A percentile compares a stretch with the other conserved stretches of the same genome.
Conservation (phyloP, 2,113 vertebrate species). For the Anguilla rostrata region DNA sequence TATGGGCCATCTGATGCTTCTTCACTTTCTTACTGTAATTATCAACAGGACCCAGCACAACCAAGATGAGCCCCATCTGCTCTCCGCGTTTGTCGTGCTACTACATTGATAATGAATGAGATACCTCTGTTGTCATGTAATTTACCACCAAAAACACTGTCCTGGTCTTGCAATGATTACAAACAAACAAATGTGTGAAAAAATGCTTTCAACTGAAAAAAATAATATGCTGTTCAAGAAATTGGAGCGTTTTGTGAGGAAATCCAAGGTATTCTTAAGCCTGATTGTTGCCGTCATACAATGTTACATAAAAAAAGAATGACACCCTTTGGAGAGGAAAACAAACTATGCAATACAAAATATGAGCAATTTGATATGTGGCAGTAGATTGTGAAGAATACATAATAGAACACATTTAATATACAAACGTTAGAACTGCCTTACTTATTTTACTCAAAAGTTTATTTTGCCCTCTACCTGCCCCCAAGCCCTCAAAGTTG, state of each 20-base stretch:
- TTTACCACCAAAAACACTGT: too few species aligned
- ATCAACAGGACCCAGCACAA: not conserved
- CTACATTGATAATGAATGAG: not conserved
- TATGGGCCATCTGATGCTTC: not conserved
- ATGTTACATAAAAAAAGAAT: not conserved
- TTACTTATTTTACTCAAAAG: not conserved
- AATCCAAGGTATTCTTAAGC: too few species aligned
- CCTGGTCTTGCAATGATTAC: too few species aligned
- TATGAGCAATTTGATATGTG: not conserved
- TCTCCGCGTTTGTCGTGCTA: not conserved
- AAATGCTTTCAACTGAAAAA: too few species aligned
- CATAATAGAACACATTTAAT: not conserved
- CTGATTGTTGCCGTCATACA: too few species aligned
- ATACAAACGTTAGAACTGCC: constrained; percentile 8
- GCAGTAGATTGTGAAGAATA: constrained; percentile 9
- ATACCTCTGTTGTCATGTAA: not conserved
- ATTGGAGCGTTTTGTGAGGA: not conserved
- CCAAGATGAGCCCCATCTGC: not conserved
- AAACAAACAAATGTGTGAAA: too few species aligned
- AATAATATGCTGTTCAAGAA: not conserved
- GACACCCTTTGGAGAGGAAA: not conserved
- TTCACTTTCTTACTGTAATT: not conserved
- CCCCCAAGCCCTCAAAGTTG: not conserved
- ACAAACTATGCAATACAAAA: not conserved
- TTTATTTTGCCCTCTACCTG: not conserved